phyloP scores from a whole-genome alignment of 2,113 vertebrate genomes.

The Oenanthe melanoleuca region DNA sequence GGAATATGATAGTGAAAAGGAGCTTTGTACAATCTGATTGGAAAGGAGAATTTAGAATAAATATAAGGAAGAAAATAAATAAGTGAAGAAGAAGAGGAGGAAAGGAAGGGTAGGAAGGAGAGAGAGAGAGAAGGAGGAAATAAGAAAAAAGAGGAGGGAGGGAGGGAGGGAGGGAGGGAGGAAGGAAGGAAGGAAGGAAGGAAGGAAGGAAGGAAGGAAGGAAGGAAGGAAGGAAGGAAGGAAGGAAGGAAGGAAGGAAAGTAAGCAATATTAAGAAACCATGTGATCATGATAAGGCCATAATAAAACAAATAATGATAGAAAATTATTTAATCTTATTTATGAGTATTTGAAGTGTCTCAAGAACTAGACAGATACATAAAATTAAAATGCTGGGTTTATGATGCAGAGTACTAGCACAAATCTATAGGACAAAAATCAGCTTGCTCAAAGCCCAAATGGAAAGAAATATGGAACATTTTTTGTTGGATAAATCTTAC shows the following conservation, averaged over 20 bases:
- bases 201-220: background rate
- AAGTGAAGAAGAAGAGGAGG: background rate
- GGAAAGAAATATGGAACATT: background rate
- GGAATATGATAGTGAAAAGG: background rate
- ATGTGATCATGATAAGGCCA: background rate
- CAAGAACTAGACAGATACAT: background rate
- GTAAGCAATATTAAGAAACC: background rate
- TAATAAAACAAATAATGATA: background rate
- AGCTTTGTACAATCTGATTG: background rate
- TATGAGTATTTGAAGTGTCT: background rate
- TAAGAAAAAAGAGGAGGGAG: background rate
- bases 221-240: no score
- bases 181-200: background rate
- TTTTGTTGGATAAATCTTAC: background rate
- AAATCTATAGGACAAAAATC: background rate
- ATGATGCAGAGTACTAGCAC: background rate
- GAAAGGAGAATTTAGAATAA: background rate
- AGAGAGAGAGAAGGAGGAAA: background rate
- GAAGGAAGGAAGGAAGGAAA: background rate
- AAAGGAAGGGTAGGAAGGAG: no score
- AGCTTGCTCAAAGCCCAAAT: background rate
- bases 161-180: no score
- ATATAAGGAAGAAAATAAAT: background rate
- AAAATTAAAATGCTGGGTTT: background rate
- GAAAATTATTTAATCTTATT: background rate